Evolutionary conservation across 2,797 vertebrate species (phyloP), one percentile per base, ranked within the genome.

Genomic region (Rhinichthys osculus): DNA sequence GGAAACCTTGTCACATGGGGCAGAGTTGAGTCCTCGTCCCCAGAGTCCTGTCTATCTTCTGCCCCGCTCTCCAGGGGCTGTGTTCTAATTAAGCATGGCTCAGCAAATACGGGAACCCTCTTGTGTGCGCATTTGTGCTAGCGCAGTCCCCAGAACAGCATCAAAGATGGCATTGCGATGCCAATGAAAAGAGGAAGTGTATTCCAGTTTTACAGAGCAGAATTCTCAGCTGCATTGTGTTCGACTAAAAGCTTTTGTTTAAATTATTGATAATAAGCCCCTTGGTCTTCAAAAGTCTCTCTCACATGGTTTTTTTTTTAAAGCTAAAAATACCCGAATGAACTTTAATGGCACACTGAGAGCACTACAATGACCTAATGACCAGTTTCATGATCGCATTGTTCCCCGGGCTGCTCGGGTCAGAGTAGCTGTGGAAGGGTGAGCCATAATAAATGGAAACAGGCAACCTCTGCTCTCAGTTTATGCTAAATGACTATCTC

Each of bases 51-150:
- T 84, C 86, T 87, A 82, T 85, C 79, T 72, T 81, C 76, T 67
- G 77, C 66, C 50, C 66, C 21, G 79, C 71, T 85, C 86, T 85
- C 89, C 67, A 69, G 83, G 62, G 85, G 71, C 72, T 78, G 52
- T 83, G 70, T 82, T 89, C 82, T 85, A 83, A 89, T 88, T 88
- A 90, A 85, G 81, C 88, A 83, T 89, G 86, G 82, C 87, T 87
- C 62, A 57, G 66, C 82, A 85, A 87, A 47, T 70, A 87, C 70
- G 50, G 62, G 54, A 87, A 73, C 38, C 64, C 66, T 88, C 74
- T 33, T 88, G 79, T 82, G 50, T 47, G 73, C 47, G 3, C 35
- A 42, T 38, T 27, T 52, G 50, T 66, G 44, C 54, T 40, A 40
- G 23, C 42, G 11, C 50, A 42, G 59, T 52, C 44, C 44, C 66